Percentiles rank a stretch among this genome's conserved stretches.
Evolutionary conservation across 2,888 invertebrate species (phyloP).

Genomic region (Dysmachus trigonus): DNA sequence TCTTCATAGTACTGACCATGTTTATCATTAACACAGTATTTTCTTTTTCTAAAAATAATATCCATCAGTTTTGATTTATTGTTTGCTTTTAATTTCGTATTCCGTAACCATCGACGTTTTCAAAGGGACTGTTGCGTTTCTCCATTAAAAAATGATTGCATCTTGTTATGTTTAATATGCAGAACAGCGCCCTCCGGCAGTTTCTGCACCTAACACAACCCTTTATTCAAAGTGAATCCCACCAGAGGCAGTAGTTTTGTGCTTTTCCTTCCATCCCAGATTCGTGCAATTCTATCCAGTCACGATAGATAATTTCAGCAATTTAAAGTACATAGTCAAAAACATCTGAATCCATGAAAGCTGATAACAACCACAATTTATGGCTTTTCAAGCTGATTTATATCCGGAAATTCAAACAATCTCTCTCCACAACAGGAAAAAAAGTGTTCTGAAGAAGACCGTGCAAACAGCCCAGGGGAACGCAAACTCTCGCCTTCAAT

Average conservation of each 20-base stretch:
- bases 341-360: background rate
- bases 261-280: background rate
- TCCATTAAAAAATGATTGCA: no score
- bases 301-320: background rate
- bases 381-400: background rate
- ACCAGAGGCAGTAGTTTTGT: background rate
- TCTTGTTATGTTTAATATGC: no score
- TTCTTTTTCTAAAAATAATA: no score
- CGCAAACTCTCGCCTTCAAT: background rate
- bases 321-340: background rate
- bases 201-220: background rate
- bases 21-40: no score
- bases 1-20: no score
- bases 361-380: background rate
- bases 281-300: background rate
- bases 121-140: no score
- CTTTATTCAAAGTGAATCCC: background rate
- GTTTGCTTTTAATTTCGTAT: no score
- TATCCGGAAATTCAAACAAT: background rate
- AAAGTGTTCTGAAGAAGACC: background rate
- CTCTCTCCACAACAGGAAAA: background rate
- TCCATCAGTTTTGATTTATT: no score
- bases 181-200: background rate
- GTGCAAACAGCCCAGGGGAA: background rate
- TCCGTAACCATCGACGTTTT: no score